Base-by-base conservation (phyloP, 1,140 invertebrate species). In the Pseudomyrmex gracilis region DNA sequence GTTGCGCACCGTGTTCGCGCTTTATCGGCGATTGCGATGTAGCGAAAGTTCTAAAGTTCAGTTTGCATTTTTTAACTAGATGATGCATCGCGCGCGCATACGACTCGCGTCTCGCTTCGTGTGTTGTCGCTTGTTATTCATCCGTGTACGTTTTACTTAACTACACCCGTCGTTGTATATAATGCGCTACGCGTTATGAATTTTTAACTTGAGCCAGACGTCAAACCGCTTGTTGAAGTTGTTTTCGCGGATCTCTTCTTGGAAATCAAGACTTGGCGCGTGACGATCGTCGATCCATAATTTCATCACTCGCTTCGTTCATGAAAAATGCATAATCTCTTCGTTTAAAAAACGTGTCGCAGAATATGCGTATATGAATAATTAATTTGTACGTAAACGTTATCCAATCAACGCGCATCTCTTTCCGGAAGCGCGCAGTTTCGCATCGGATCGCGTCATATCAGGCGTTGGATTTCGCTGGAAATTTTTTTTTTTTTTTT, bases 131-230 rank as follows among this genome's bases (percentile, higher is more conserved):
- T 61, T 47, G 13, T 61, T 9, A 47, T 61, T 47, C 71, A 20
- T 58, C 43, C 17, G 4, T 58, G 57, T 53, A 57, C 55, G 24
- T 17, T 43, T 60, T n/a, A 60, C 60, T 60, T 60, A 60, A 45
- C 60, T 58, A 2, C n/a, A 3, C 45, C 3, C 53, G 15, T 20
- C 22, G 7, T 15, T 20, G 9, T 61, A 61, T 34, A 34, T 22
- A 61, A 61, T 12, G 58, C 22, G 22, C 7, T 1, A 45, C 4
- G 34, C 13, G 4, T 61, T 47, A 61, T n/a, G 13, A 73, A 47
- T 61, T 47, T 34, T 47, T 61, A 22, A 73, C 55, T 73, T 2
- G 12, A 67, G 61, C 5, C 22, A 5, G 60, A 13, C 13, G 12
- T 74, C 15, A 63, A 17, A 34, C 20, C 1, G 4, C 12, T 63